These are phyloP conservation scores for Tragelaphus imberbis DNA, from an alignment of 2,113 vertebrate species.

Conservation along the genomic window DNA sequence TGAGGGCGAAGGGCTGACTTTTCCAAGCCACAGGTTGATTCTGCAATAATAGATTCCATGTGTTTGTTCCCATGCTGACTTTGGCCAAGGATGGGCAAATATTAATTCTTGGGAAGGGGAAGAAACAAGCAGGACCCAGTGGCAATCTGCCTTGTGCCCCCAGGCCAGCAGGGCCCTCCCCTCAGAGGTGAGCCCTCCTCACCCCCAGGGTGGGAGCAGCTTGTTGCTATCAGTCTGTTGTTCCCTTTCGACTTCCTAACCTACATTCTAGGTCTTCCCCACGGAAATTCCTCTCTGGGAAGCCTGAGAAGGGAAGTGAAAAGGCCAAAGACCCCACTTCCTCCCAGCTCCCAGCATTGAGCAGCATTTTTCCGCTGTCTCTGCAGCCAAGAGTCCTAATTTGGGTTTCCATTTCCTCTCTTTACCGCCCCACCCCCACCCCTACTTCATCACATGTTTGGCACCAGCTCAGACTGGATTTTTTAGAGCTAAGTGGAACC, in stretches of 20 bases:
- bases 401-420: constrained; percentile 18
- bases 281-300: constrained; percentile 1
- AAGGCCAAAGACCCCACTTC: constrained; percentile 33
- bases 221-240: not conserved
- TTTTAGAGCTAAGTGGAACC: not conserved
- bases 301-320: constrained; percentile 41
- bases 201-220: not conserved
- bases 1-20: constrained; percentile 13
- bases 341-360: not conserved
- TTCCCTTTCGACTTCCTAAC: not conserved
- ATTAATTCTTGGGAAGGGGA: not conserved
- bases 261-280: not conserved
- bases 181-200: not conserved
- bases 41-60: constrained; percentile 61
- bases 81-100: constrained; percentile 49
- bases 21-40: constrained; percentile 69
- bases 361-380: not conserved
- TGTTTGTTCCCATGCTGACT: constrained; percentile 53
- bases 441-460: not conserved
- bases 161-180: not conserved
- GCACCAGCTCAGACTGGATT: not conserved
- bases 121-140: not conserved
- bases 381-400: not conserved
- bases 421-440: not conserved
- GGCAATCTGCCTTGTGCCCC: not conserved